A percentile compares a stretch with the other conserved stretches of the same genome.
Conservation (phyloP, 2,113 vertebrate genomes). For the Corythornis madagascariensis region DNA sequence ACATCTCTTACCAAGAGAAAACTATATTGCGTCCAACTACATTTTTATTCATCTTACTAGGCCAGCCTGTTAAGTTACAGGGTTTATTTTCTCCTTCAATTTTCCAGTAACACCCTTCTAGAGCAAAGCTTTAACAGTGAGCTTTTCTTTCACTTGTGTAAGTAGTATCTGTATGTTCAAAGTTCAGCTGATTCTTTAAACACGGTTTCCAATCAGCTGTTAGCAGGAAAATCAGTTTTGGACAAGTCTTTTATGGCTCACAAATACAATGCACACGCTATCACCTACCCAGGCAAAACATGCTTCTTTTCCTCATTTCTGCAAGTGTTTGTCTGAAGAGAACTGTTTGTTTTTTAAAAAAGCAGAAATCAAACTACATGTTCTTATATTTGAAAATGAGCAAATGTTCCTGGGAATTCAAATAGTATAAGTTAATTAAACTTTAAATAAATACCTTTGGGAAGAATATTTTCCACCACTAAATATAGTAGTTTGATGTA, state of each 20-base stretch:
- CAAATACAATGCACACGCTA: neutral
- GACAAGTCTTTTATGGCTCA: neutral
- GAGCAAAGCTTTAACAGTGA: neutral
- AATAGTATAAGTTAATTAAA: conserved; percentile 53
- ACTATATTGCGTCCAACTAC: neutral
- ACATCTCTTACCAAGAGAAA: neutral
- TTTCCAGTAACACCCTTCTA: neutral
- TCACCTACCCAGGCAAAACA: neutral
- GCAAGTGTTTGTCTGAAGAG: conserved; percentile 33
- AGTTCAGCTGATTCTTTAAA: neutral
- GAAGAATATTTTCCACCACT: neutral
- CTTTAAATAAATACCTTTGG: conserved; percentile 55
- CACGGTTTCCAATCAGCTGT: neutral
- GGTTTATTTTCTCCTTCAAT: neutral
- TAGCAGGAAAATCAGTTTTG: neutral
- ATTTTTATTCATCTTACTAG: neutral
- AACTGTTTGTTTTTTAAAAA: neutral
- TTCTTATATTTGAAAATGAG: conserved; percentile 54
- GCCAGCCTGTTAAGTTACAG: neutral
- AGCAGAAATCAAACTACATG: conserved; percentile 13
- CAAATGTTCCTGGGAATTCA: conserved; percentile 38
- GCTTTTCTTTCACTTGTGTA: neutral
- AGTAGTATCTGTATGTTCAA: neutral
- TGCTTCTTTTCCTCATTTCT: conserved; percentile 35
- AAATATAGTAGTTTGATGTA: conserved; percentile 31